Base-by-base conservation (phyloP, 2,888 invertebrate genomes). In the Amblyjoppa proteus region DNA sequence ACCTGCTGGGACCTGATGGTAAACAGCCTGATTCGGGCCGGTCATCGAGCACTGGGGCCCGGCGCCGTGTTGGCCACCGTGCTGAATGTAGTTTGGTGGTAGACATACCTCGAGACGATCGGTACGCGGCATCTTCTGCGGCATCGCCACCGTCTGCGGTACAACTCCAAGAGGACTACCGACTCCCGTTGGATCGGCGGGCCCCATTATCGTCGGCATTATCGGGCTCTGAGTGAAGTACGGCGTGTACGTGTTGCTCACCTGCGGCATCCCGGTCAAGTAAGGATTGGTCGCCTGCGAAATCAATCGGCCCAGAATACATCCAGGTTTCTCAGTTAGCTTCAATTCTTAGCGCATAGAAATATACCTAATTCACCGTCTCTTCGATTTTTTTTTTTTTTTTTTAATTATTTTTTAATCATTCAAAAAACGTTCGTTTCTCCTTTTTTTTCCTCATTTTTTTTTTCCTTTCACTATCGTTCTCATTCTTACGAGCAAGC, bases 41-140 rank as follows among this genome's bases (percentile, higher is more conserved):
- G 92, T 90, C 93, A 92, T 92, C 90, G 91, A 92, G 92, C 92
- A 93, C 91, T 90, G 92, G 91, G 91, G 90, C 91, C 92, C 93
- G 89, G 88, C 89, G 89, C 90, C 91, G 89, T 91, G 92, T 90
- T 93, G 93, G 92, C 92, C 91, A 90, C 91, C 92, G 92, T 92
- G 92, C 90, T 91, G 93, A 92, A 91, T 92, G 93, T 92, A 91
- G 92, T 92, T 93, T 91, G 93, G 92, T 91, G 91, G 92, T 92
- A 92, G 92, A 95, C 97, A 96, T 96, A 98, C 99, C 98, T 99
- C 98, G 95, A 99, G 97, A 95, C 99, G 96, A 95, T 98, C 98
- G 94, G 98, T 97, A 95, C 98, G 97, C 92, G 98, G 97, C 96
- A 98, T 96, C 96, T 99, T 98, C 96, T 98, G 98, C 95, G 98